These are phyloP conservation scores for Lipotes vexillifer DNA, from an alignment of 2,113 vertebrate species.

Conservation along the genomic window DNA sequence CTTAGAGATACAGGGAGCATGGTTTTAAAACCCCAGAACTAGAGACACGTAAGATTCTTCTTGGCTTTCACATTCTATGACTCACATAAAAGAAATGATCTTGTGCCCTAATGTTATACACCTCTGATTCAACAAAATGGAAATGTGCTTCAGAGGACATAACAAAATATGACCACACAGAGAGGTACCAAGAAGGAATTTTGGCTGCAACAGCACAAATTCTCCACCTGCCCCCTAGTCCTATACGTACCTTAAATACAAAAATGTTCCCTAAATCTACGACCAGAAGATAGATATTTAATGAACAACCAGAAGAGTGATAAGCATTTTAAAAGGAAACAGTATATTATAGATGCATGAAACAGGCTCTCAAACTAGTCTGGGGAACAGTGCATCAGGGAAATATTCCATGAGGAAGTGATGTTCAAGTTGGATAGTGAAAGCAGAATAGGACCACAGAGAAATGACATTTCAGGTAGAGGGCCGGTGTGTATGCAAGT, in stretches of 20 bases:
- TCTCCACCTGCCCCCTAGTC: background rate
- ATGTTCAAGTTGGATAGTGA: background rate
- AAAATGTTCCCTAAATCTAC: background rate
- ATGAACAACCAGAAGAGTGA: background rate
- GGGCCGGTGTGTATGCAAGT: background rate
- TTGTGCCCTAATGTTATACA: background rate
- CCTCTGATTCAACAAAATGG: conserved; percentile 13
- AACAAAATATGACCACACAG: background rate
- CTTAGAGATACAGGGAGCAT: background rate
- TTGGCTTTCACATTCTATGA: conserved; percentile 9
- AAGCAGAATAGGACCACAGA: background rate
- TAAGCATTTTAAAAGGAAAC: background rate
- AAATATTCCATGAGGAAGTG: background rate
- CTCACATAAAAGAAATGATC: conserved; percentile 9
- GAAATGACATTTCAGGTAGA: background rate
- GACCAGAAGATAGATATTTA: background rate
- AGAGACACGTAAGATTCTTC: background rate
- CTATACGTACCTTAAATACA: background rate
- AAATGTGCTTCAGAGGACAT: conserved; percentile 18
- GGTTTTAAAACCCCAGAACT: background rate
- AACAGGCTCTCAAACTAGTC: background rate
- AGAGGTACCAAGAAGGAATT: background rate
- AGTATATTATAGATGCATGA: background rate
- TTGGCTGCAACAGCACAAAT: background rate
- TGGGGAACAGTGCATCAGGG: background rate